Percentiles rank a stretch among this genome's conserved stretches.
Evolutionary conservation across 2,888 invertebrate genomes (phyloP).

Genomic region (Leptinotarsa rubiginosa): DNA sequence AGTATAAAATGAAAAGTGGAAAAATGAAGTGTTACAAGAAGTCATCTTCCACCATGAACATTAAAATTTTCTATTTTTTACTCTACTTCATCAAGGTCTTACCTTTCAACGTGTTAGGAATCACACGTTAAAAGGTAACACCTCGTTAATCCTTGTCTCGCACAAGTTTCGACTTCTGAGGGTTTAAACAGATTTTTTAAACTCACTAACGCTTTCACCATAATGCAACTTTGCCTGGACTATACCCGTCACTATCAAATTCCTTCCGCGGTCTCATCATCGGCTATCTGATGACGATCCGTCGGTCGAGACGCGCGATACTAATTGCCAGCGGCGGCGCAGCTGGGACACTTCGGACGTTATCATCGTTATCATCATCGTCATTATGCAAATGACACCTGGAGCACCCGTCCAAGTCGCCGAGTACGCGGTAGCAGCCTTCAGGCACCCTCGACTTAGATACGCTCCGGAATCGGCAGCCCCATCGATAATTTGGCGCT

Average conservation of each 20-base stretch:
- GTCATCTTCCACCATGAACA: too few species aligned
- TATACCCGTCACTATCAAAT: not conserved
- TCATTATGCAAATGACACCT: slow-evolving; percentile 63
- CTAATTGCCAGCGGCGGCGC: slow-evolving; percentile 62
- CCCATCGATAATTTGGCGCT: slow-evolving; percentile 2
- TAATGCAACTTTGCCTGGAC: not conserved
- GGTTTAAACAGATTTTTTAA: too few species aligned
- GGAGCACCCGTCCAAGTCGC: slow-evolving; percentile 26
- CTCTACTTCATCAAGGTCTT: too few species aligned
- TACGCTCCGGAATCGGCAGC: slow-evolving; percentile 4
- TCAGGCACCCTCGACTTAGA: slow-evolving; percentile 45
- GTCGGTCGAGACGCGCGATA: slow-evolving; percentile 54
- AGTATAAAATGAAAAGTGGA: too few species aligned
- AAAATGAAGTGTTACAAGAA: too few species aligned
- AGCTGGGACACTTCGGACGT: slow-evolving; percentile 64
- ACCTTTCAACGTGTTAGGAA: too few species aligned
- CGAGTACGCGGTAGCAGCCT: slow-evolving; percentile 49
- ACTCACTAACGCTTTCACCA: not conserved
- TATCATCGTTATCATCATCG: slow-evolving; percentile 65
- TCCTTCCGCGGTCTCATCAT: not conserved
- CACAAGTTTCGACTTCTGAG: too few species aligned
- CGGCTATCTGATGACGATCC: slow-evolving; percentile 41
- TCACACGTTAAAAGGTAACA: too few species aligned
- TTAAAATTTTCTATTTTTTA: too few species aligned
- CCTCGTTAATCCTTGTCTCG: too few species aligned